A percentile compares a stretch with the other conserved stretches of the same genome.
Evolutionary conservation across 2,113 vertebrate species (phyloP).

Genomic region (Bubo bubo): DNA sequence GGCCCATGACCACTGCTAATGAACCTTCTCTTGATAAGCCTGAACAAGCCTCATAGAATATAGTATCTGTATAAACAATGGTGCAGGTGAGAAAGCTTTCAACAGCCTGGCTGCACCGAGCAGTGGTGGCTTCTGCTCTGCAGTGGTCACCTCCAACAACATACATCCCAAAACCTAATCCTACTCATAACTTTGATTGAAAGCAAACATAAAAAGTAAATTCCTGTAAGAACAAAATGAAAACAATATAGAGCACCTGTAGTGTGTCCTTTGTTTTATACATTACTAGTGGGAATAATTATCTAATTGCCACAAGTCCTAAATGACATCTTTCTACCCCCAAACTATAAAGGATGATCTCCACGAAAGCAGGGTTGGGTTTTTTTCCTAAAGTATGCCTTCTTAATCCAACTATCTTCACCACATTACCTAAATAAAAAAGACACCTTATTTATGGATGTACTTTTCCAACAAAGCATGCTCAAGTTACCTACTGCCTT

Average conservation of each 20-base stretch:
- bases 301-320: neutral
- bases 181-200: neutral
- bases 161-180: neutral
- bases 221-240: neutral
- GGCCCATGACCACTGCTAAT: neutral
- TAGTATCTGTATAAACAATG: neutral
- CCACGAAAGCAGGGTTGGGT: rapidly evolving
- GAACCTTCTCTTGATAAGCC: neutral
- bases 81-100: neutral
- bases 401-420: neutral
- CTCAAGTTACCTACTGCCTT: neutral
- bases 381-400: neutral
- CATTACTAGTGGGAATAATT: neutral
- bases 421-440: neutral
- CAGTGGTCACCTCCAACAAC: neutral
- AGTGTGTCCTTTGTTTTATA: neutral
- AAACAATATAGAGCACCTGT: neutral
- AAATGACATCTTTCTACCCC: neutral
- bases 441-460: neutral
- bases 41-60: neutral
- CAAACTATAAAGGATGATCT: neutral
- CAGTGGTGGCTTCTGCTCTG: neutral
- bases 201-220: neutral
- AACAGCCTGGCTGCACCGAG: rapidly evolving
- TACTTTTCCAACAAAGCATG: neutral